phyloP scores from a whole-genome alignment of 2,888 invertebrate species.

The Oscheius sp. region DNA sequence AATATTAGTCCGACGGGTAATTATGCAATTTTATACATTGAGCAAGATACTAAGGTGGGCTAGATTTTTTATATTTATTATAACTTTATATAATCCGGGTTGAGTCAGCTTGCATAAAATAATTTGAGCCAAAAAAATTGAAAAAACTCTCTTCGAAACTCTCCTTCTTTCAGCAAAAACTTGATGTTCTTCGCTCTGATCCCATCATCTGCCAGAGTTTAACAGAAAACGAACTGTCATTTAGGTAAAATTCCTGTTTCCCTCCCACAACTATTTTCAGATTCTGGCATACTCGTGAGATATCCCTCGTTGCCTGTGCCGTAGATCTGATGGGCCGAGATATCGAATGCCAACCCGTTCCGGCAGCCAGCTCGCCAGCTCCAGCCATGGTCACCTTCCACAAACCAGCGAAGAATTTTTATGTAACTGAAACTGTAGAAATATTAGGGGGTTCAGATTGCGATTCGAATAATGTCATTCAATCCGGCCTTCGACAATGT shows the following conservation, averaged over 20 bases:
- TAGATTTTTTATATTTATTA: too few relatives aligned
- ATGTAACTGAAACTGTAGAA: slow-evolving; percentile 25
- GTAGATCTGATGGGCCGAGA: slow-evolving; percentile 39
- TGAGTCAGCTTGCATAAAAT: too few relatives aligned
- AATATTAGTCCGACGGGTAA: slow-evolving; percentile 56
- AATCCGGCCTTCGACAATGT: slow-evolving; percentile 66
- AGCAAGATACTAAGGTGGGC: slow-evolving; percentile 47
- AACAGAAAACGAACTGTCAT: slow-evolving; percentile 58
- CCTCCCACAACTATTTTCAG: slow-evolving; percentile 30
- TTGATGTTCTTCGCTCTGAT: slow-evolving; percentile 63
- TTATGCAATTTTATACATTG: slow-evolving; percentile 66
- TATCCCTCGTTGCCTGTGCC: slow-evolving; percentile 54
- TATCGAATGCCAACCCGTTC: slow-evolving; percentile 52
- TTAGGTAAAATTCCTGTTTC: slow-evolving; percentile 43
- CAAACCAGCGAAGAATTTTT: slow-evolving; percentile 52
- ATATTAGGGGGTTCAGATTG: slow-evolving; percentile 46
- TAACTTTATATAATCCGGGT: too few relatives aligned
- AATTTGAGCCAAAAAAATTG: neutral
- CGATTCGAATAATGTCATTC: slow-evolving; percentile 55
- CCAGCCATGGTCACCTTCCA: slow-evolving; percentile 52
- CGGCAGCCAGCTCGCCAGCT: slow-evolving; percentile 49
- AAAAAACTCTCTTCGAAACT: neutral
- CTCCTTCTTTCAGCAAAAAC: slow-evolving; percentile 11
- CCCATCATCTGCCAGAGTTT: slow-evolving; percentile 64
- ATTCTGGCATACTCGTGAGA: slow-evolving; percentile 55